Evolutionary conservation across 2,797 vertebrate genomes (phyloP).

Genomic region (Acrocephalus scirpaceus): DNA sequence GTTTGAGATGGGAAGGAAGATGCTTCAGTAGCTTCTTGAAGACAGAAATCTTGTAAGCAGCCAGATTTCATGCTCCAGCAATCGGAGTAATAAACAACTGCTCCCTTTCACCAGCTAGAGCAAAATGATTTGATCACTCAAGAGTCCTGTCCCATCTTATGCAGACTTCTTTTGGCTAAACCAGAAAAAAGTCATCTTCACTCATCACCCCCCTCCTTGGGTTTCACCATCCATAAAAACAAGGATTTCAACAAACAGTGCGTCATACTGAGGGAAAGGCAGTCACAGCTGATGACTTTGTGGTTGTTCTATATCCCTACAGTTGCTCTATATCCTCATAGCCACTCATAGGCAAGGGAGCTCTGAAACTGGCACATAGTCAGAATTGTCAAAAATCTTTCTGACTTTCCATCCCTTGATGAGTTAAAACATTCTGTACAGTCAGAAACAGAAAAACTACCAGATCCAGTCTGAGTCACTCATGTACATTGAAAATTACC

Average conservation of each 20-base stretch:
- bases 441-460: neutral
- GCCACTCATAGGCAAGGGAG: neutral
- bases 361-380: neutral
- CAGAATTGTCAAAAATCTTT: neutral
- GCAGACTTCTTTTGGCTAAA: neutral
- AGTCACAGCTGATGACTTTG: neutral
- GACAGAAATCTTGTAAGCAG: neutral
- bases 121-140: constrained; percentile 21
- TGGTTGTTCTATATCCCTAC: neutral
- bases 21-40: neutral
- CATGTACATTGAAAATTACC: neutral
- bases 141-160: neutral
- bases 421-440: neutral
- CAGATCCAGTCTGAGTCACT: neutral
- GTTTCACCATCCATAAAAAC: neutral
- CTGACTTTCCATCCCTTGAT: neutral
- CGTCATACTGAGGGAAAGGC: neutral
- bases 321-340: neutral
- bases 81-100: neutral
- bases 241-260: neutral
- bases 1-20: neutral
- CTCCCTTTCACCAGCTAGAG: neutral
- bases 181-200: neutral
- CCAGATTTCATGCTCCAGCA: neutral
- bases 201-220: neutral